Base-by-base conservation (phyloP, 2,888 invertebrate species). In the Syrphus vitripennis region DNA sequence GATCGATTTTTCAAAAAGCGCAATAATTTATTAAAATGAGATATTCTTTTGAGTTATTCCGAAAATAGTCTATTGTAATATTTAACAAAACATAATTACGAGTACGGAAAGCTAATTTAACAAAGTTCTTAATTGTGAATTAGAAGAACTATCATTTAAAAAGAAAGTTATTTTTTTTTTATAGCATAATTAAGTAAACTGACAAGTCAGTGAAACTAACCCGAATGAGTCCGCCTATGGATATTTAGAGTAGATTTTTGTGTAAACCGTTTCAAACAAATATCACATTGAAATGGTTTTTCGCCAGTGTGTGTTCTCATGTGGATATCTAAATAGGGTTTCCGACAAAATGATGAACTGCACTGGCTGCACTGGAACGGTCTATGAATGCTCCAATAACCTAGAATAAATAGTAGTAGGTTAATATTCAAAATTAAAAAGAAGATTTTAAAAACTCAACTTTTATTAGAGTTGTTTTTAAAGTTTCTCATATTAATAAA, bases 311-410 rank as follows among this genome's bases (percentile, higher is more conserved):
- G 96, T 83, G 96, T 96, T 91, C 96, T 94, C 95, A 96, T 95
- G 91, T 96, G 96, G 74, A 96, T 96, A 93, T 96, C 96, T 88
- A 96, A 93, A 92, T 96, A 96, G 72, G 96, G 96, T 93, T 96
- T 96, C 89, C 96, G 95, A 87, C 94, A 94, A 93, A 94, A 94
- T 90, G 94, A 94, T 89, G 94, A 94, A 88, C 94, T 94, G 90
- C 94, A 94, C 91, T 93, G 93, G 72, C 87, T 88, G 87, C 94
- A 94, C 93, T 94, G 94, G 93, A 94, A 94, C 91, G 94, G 94
- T 90, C 94, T 93, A 82, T 90, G 90, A 88, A 89, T 89, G 89
- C 88, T 90, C 90, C 90, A 90, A 89, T 89, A 90, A 89, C 90
- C 90, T 90, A 88, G 88, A 89, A 89, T 89, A 89, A 89, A 89